phyloP scores from a whole-genome alignment of 2,888 invertebrate species.

The Zaprionus bogoriensis region DNA sequence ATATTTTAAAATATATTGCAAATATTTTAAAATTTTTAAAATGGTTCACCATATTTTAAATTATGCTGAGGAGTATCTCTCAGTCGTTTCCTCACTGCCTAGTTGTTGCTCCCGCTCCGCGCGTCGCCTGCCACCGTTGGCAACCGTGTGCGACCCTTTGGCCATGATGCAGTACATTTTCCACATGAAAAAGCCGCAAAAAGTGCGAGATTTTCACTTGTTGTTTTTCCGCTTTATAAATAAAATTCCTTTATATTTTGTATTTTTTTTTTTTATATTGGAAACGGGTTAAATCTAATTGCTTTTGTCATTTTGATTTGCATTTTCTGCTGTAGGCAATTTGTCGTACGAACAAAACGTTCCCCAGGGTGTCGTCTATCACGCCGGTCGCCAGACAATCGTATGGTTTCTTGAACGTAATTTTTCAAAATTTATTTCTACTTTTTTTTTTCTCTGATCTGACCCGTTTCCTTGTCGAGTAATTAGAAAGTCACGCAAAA shows the following conservation, averaged over 20 bases:
- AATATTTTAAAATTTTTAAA: too few relatives aligned
- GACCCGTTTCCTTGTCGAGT: conserved; percentile 43
- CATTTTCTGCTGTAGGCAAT: conserved; percentile 73
- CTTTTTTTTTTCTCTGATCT: conserved; percentile 9
- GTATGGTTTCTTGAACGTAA: conserved; percentile 31
- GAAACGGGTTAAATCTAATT: conserved; percentile 79
- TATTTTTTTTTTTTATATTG: conserved; percentile 49
- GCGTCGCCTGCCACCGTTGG: conserved; percentile 62
- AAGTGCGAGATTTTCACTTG: conserved; percentile 51
- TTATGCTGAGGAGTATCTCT: neutral
- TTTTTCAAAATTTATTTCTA: conserved; percentile 51
- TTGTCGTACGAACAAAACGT: conserved; percentile 60
- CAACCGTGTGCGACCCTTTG: conserved; percentile 50
- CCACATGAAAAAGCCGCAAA: conserved; percentile 80
- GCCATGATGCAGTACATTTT: conserved; percentile 80
- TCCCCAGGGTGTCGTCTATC: conserved; percentile 71
- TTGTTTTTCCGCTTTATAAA: conserved; percentile 16
- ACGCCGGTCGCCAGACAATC: conserved; percentile 18
- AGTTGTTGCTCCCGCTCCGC: neutral
- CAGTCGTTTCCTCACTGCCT: neutral
- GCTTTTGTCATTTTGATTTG: conserved; percentile 79
- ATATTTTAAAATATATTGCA: neutral
- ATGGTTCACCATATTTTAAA: too few relatives aligned
- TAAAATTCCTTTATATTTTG: neutral
- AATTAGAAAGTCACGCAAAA: conserved; percentile 63